phyloP scores from a whole-genome alignment of 2,113 vertebrate genomes.

The Progne subis region DNA sequence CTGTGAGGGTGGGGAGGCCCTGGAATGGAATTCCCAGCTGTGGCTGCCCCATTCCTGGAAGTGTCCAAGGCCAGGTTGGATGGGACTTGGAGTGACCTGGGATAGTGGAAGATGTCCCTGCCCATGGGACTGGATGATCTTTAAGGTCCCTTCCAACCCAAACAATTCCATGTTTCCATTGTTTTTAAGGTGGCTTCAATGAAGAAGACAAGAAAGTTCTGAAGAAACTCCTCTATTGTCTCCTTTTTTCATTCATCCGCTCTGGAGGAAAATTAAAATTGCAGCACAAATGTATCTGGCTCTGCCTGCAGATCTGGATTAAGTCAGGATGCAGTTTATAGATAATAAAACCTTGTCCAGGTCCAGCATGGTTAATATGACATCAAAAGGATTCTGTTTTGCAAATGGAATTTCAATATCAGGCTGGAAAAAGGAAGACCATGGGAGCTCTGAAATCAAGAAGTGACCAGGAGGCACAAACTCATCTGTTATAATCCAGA shows the following conservation, averaged over 20 bases:
- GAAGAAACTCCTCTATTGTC: background rate
- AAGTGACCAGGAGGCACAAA: background rate
- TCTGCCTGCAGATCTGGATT: background rate
- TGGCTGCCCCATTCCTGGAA: background rate
- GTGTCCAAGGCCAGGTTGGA: background rate
- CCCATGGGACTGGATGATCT: no score
- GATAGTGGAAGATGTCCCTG: background rate
- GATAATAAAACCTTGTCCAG: background rate
- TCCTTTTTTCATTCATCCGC: background rate
- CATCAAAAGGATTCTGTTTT: background rate
- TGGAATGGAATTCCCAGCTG: background rate
- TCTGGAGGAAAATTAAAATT: background rate
- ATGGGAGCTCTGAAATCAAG: background rate
- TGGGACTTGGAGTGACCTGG: accelerated
- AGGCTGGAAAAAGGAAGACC: background rate
- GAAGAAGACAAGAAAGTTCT: background rate
- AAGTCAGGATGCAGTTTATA: background rate
- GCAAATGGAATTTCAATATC: background rate
- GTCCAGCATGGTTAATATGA: background rate
- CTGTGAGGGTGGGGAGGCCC: background rate
- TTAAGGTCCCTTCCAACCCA: background rate
- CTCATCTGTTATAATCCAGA: background rate
- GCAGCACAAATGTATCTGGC: background rate
- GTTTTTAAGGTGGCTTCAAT: background rate
- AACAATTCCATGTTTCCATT: background rate